A percentile compares a stretch with the other conserved stretches of the same genome.
phyloP scores from a whole-genome alignment of 2,888 invertebrate species.

The Magallana nippona region DNA sequence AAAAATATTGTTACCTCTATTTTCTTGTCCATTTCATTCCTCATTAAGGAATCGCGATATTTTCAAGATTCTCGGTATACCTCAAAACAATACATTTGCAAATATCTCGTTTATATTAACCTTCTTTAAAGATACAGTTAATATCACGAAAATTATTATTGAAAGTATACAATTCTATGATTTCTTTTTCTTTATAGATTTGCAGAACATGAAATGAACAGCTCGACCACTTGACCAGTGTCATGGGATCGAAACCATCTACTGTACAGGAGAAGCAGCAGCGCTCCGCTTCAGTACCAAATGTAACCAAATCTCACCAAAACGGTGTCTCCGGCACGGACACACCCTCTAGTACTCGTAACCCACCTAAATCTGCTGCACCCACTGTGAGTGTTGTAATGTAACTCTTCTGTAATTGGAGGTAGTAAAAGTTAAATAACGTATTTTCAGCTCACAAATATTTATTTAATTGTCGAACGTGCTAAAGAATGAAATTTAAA shows the following conservation, averaged over 20 bases:
- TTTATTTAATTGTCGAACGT: no score
- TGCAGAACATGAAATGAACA: neutral
- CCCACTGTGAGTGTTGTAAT: conserved; percentile 41
- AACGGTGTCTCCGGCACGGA: conserved; percentile 38
- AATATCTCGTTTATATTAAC: no score
- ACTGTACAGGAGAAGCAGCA: neutral
- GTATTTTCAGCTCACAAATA: no score
- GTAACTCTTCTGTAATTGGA: conserved; percentile 7
- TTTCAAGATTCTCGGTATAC: no score
- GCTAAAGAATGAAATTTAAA: no score
- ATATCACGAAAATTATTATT: no score
- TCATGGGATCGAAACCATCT: conserved; percentile 38
- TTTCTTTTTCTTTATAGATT: neutral
- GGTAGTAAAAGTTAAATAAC: neutral
- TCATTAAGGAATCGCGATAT: no score
- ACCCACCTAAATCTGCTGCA: conserved; percentile 46
- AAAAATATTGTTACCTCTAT: no score
- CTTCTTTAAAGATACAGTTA: no score
- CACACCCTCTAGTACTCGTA: conserved; percentile 13
- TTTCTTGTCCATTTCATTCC: no score
- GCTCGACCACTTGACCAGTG: neutral
- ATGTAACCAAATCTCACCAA: conserved; percentile 39
- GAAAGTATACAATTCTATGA: no score
- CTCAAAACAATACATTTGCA: no score
- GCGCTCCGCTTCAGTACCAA: conserved; percentile 45